A percentile compares a stretch with the other conserved stretches of the same genome.
Conservation (phyloP, 2,113 vertebrate species). For the Alligator sinensis region DNA sequence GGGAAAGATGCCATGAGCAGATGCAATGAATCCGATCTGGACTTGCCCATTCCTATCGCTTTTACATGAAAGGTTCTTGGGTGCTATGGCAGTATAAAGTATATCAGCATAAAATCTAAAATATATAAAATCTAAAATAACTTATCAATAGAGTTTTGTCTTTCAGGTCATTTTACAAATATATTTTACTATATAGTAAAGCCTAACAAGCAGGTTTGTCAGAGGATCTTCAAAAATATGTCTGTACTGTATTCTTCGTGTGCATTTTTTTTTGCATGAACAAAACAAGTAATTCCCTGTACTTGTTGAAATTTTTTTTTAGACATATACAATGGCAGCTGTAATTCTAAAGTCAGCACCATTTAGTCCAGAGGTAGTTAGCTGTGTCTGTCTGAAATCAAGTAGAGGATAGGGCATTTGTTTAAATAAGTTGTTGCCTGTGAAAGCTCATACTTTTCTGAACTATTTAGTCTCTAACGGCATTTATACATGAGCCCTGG, state of each 20-base stretch:
- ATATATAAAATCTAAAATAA: not conserved
- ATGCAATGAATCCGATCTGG: not conserved
- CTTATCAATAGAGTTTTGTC: not conserved
- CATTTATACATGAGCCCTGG: no score
- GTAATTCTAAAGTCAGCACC: not conserved
- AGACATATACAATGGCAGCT: not conserved
- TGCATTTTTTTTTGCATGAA: not conserved
- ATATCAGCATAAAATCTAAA: not conserved
- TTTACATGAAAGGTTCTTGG: not conserved
- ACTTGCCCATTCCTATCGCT: not conserved
- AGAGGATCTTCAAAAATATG: not conserved
- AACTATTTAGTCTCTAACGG: no score
- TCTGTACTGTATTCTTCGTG: not conserved
- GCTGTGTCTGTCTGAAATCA: no score
- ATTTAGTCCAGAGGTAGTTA: not conserved
- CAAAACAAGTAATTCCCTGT: not conserved
- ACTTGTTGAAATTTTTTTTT: not conserved
- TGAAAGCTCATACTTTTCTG: no score
- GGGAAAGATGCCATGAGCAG: not conserved
- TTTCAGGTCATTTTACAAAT: fast-evolving
- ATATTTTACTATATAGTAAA: not conserved
- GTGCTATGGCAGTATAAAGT: not conserved
- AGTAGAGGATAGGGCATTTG: no score
- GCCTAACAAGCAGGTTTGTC: not conserved
- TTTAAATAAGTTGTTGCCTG: no score